phyloP scores from a whole-genome alignment of 2,113 vertebrate genomes.

The Indicator indicator region DNA sequence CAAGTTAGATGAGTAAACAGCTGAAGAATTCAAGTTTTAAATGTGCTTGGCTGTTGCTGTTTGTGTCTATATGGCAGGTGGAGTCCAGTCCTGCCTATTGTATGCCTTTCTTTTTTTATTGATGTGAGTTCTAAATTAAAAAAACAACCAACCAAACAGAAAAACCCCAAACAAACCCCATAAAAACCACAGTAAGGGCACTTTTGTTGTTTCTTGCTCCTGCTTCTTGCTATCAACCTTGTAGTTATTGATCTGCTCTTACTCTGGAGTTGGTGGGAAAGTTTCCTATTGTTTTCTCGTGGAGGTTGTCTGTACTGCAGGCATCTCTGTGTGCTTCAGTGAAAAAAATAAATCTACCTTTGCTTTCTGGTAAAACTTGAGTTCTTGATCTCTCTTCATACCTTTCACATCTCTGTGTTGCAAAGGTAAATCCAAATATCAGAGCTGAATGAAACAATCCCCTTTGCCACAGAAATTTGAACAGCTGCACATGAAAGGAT shows the following conservation, averaged over 20 bases:
- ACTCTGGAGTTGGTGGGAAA: not conserved
- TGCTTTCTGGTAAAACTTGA: not conserved
- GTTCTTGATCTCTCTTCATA: not conserved
- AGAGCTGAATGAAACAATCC: not conserved
- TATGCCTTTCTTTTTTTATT: not conserved
- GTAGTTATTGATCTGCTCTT: not conserved
- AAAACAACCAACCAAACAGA: not conserved
- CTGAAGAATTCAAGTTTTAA: not conserved
- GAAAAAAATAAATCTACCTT: not conserved
- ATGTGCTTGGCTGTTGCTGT: not conserved
- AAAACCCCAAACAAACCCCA: not conserved
- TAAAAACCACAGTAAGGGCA: accelerated
- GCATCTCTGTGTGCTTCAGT: not conserved
- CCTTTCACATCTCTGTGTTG: not conserved
- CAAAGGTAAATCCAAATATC: constrained; percentile 22
- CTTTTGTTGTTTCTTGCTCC: not conserved
- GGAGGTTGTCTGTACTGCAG: not conserved
- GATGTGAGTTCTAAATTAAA: not conserved
- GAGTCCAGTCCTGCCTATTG: not conserved
- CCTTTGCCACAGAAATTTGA: constrained; percentile 10
- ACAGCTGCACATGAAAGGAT: constrained; percentile 49
- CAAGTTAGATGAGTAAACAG: not conserved
- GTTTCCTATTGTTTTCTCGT: not conserved
- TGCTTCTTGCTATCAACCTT: not conserved
- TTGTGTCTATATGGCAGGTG: not conserved